phyloP scores from a whole-genome alignment of 2,888 invertebrate species.

The Pyrocoelia pectoralis region DNA sequence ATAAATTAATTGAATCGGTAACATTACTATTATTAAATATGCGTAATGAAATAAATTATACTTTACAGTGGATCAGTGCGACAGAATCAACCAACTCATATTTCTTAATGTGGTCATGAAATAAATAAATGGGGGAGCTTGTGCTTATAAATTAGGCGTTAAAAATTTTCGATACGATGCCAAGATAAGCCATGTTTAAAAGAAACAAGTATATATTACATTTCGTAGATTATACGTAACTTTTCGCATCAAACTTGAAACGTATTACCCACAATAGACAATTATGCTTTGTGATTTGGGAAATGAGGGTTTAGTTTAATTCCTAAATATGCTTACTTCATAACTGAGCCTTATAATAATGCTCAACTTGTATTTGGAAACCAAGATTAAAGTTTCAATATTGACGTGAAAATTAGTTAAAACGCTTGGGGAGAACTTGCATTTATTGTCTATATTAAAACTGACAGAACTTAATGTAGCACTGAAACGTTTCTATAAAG shows the following conservation, averaged over 20 bases:
- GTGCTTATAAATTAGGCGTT: slow-evolving; percentile 39
- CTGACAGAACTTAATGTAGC: slow-evolving; percentile 8
- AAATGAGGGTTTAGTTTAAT: no score
- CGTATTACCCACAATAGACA: no score
- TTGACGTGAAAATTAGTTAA: slow-evolving; percentile 8
- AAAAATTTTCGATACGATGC: no score
- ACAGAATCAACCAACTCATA: slow-evolving; percentile 39
- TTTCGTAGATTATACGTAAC: no score
- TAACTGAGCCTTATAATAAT: neutral
- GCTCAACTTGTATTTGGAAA: neutral
- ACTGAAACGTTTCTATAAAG: slow-evolving; percentile 7
- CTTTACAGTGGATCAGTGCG: slow-evolving; percentile 52
- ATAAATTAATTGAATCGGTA: slow-evolving; percentile 52
- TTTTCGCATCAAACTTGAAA: no score
- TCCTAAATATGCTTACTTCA: no score
- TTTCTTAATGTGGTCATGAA: slow-evolving; percentile 43
- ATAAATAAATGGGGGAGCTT: slow-evolving; percentile 47
- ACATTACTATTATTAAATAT: slow-evolving; percentile 52
- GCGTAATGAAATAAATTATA: slow-evolving; percentile 53
- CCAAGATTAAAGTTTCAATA: slow-evolving; percentile 5
- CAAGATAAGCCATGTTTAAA: no score
- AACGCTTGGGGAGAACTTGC: slow-evolving; percentile 1
- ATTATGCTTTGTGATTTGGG: no score
- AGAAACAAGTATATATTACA: no score
- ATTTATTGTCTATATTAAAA: slow-evolving; percentile 6